Conservation (phyloP, 2,888 invertebrate species). For the Priocnemis perturbator region DNA sequence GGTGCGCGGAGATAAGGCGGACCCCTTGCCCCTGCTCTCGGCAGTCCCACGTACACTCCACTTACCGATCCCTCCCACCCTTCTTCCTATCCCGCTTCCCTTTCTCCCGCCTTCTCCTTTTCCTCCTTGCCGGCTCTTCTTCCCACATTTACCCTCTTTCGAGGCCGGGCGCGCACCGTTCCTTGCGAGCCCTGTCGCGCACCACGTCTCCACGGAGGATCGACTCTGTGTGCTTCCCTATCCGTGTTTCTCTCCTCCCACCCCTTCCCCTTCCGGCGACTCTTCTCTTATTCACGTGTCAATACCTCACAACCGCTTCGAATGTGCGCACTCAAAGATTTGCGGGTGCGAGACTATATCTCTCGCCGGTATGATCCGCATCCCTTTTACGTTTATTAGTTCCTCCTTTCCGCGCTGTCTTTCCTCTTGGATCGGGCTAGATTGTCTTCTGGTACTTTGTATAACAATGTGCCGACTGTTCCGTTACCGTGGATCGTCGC, state of each 20-base stretch:
- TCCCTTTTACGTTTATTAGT: slow-evolving; percentile 1
- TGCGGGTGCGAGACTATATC: too few relatives aligned
- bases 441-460: too few relatives aligned
- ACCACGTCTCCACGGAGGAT: slow-evolving; percentile 37
- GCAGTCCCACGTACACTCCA: neutral
- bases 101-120: neutral
- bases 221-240: slow-evolving; percentile 15
- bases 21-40: slow-evolving; percentile 56
- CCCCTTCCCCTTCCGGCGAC: slow-evolving; percentile 32
- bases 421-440: neutral
- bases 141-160: neutral
- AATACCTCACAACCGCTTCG: slow-evolving; percentile 43
- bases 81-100: slow-evolving; percentile 8
- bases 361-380: neutral
- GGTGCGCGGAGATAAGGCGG: slow-evolving; percentile 73
- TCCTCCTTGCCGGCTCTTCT: neutral
- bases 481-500: too few relatives aligned
- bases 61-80: slow-evolving; percentile 3
- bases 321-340: slow-evolving; percentile 4
- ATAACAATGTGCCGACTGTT: too few relatives aligned
- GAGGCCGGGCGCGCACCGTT: slow-evolving; percentile 1
- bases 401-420: neutral
- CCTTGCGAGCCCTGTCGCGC: neutral
- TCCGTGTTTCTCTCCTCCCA: neutral
- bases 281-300: slow-evolving; percentile 55